Conservation (phyloP, 2,797 vertebrate species). For the Hydrophis major region DNA sequence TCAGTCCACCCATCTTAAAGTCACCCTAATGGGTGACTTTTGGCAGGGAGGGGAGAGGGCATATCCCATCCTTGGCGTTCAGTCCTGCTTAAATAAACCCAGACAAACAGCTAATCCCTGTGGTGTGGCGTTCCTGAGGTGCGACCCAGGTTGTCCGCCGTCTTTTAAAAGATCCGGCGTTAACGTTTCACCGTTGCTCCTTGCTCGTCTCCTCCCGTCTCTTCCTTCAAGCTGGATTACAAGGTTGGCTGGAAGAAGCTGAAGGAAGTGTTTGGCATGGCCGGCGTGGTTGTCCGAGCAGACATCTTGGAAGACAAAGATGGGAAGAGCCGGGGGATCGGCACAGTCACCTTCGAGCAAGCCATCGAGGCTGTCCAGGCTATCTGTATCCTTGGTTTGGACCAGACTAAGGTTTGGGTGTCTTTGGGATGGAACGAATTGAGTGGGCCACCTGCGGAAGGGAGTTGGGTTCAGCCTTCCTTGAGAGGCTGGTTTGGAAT, state of each 20-base stretch:
- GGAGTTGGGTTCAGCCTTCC: not conserved
- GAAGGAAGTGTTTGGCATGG: slow-evolving; percentile 97
- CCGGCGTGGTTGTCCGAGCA: slow-evolving; percentile 86
- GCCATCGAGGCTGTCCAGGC: slow-evolving; percentile 94
- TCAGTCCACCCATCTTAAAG: not conserved
- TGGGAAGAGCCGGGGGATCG: slow-evolving; percentile 95
- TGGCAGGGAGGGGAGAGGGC: too few species aligned
- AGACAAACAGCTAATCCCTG: not conserved
- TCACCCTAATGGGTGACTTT: not conserved
- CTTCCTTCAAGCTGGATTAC: slow-evolving; percentile 89
- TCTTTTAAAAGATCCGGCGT: not conserved
- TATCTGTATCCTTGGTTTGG: not conserved
- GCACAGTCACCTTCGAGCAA: slow-evolving; percentile 95
- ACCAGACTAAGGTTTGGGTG: not conserved
- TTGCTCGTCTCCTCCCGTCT: rapidly evolving
- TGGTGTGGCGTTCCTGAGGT: not conserved
- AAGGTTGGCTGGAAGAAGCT: slow-evolving; percentile 99
- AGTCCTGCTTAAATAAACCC: not conserved
- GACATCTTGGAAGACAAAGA: slow-evolving; percentile 98
- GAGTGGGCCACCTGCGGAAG: not conserved
- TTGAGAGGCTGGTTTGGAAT: not conserved
- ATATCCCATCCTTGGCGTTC: not conserved
- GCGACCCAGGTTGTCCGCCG: too few species aligned
- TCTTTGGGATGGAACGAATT: not conserved
- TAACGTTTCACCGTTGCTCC: not conserved